phyloP scores from a whole-genome alignment of 2,888 invertebrate species.

The Hyalella azteca region DNA sequence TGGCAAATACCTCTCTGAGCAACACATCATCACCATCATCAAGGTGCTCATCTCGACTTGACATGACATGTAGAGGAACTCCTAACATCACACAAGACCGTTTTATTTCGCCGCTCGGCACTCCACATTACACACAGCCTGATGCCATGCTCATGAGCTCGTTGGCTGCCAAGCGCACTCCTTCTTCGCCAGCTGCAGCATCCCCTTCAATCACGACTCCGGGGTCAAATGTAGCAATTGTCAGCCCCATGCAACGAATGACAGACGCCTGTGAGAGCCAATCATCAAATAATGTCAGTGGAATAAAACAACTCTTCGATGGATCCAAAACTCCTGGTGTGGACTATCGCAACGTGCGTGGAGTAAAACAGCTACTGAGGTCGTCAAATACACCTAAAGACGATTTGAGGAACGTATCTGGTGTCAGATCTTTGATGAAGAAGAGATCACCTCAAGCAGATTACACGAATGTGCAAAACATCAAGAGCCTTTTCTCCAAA shows the following conservation, averaged over 20 bases:
- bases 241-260: slow-evolving; percentile 12
- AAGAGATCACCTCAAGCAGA: slow-evolving; percentile 38
- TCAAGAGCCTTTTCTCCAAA: slow-evolving; percentile 30
- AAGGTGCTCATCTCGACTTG: neutral
- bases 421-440: slow-evolving; percentile 22
- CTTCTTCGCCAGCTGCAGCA: neutral
- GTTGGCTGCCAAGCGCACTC: neutral
- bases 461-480: slow-evolving; percentile 40
- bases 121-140: neutral
- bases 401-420: slow-evolving; percentile 41
- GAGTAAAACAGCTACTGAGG: slow-evolving; percentile 43
- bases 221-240: neutral
- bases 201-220: neutral
- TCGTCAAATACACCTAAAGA: slow-evolving; percentile 39
- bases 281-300: slow-evolving; percentile 38
- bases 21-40: neutral
- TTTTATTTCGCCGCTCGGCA: slow-evolving; percentile 33
- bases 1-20: neutral
- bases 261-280: neutral
- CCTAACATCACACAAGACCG: slow-evolving; percentile 35
- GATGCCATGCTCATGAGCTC: slow-evolving; percentile 18
- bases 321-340: slow-evolving; percentile 38
- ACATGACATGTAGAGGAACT: slow-evolving; percentile 5
- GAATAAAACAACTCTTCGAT: slow-evolving; percentile 40
- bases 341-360: slow-evolving; percentile 43